Evolutionary conservation across 1,140 invertebrate genomes (phyloP).

Genomic region (Amyelois transitella): DNA sequence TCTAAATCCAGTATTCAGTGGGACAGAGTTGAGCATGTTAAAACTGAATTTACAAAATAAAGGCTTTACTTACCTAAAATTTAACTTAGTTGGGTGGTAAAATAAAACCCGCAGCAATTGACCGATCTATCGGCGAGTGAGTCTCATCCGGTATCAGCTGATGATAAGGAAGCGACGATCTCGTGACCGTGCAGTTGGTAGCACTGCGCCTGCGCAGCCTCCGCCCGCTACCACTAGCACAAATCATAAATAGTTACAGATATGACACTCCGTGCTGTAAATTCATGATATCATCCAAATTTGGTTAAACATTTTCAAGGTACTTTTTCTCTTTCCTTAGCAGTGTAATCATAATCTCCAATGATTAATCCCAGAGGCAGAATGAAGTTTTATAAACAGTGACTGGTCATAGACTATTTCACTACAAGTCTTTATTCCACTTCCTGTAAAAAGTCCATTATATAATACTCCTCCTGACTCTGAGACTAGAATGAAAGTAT

Average conservation of each 20-base stretch:
- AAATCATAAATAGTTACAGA: not conserved
- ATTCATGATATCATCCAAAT: not conserved
- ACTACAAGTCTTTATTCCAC: no score
- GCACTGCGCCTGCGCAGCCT: conserved; percentile 55
- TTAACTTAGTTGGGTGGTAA: conserved; percentile 1
- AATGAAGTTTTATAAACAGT: no score
- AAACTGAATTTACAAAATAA: not conserved
- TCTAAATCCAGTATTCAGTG: no score
- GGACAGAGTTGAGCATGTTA: no score
- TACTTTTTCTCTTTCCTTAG: no score
- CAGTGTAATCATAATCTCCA: no score
- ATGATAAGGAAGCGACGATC: conserved; percentile 66
- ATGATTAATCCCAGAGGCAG: no score
- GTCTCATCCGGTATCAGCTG: conserved; percentile 51
- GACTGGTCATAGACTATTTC: no score
- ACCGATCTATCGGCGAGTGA: not conserved
- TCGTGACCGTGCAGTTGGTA: conserved; percentile 64
- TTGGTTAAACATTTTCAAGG: not conserved
- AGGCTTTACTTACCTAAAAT: conserved; percentile 6
- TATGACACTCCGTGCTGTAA: not conserved
- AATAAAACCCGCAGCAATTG: conserved; percentile 8
- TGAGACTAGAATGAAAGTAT: no score
- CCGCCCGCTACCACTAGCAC: conserved; percentile 17
- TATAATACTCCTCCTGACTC: no score
- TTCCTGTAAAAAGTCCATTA: no score